Evolutionary conservation across 2,888 invertebrate genomes (phyloP), one percentile per base, ranked within the genome.

Genomic region (Polyommatus icarus): DNA sequence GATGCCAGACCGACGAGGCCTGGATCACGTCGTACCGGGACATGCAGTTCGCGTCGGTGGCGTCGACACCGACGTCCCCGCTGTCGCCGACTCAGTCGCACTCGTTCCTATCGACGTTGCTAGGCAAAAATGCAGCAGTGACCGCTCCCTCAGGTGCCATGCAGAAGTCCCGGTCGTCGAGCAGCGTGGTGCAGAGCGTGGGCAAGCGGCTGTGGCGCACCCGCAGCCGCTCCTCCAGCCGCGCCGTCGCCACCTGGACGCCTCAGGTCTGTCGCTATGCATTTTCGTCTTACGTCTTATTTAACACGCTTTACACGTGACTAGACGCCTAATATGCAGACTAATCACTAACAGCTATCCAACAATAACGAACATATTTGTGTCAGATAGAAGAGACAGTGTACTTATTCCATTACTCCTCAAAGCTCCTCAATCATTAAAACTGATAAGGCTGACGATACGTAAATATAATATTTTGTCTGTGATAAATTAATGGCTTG

Each of bases 151-250:
- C 95, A 93, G 96, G 96, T 93, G 96, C 96, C 89, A 98, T 98
- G 98, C 97, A 98, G 95, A 98, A 98, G 94, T 98, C 97, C 86
- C 97, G 98, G 90, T 97, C 97, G 46, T 97, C 97, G 83, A 97
- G 97, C 87, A 97, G 97, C 93, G 97, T 98, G 88, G 97, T 97
- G 88, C 97, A 97, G 88, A 96, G 97, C 89, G 97, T 98, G 84
- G 96, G 97, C 87, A 97, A 97, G 93, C 97, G 97, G 90, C 96
- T 98, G 87, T 98, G 97, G 96, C 95, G 97, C 86, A 96, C 97
- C 83, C 95, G 98, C 85, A 97, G 97, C 83, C 97, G 98, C 87
- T 97, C 97, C 86, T 97, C 97, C 83, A 96, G 96, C 83, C 95
- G 97, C 84, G 94, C 91, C 82, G 90, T 95, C 79, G 95, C 95